A percentile compares a stretch with the other conserved stretches of the same genome.
Evolutionary conservation across 1,140 invertebrate species (phyloP).

Genomic region (Paraescarpia echinospica): DNA sequence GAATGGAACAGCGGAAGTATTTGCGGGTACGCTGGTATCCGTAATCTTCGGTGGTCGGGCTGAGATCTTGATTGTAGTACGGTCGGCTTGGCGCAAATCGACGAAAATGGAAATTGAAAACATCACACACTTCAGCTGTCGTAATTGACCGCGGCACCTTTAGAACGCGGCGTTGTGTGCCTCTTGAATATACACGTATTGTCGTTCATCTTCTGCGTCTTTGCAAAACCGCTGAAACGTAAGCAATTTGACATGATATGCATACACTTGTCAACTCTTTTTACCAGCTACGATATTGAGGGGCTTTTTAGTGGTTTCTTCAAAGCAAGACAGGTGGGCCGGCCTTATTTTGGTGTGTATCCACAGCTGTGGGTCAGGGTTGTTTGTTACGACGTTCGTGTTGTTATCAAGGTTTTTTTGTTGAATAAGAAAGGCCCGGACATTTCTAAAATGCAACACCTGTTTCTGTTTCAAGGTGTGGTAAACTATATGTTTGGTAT

Average conservation of each 20-base stretch:
- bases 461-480: neutral
- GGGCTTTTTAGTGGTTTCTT: neutral
- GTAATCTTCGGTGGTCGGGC: neutral
- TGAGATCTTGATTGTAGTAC: neutral
- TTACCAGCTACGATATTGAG: neutral
- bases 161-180: neutral
- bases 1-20: neutral
- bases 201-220: neutral
- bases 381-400: neutral
- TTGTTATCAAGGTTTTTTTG: neutral
- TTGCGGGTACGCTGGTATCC: neutral
- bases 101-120: constrained; percentile 6
- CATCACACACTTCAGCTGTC: neutral
- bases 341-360: neutral
- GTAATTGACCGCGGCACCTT: neutral
- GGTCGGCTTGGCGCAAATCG: neutral
- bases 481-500: neutral
- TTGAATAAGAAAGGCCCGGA: neutral
- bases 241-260: neutral
- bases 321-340: neutral
- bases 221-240: neutral
- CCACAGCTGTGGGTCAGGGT: neutral
- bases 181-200: neutral
- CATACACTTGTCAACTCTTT: constrained; percentile 1
- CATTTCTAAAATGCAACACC: neutral